phyloP scores from a whole-genome alignment of 2,888 invertebrate species.

The Cerastoderma edule region DNA sequence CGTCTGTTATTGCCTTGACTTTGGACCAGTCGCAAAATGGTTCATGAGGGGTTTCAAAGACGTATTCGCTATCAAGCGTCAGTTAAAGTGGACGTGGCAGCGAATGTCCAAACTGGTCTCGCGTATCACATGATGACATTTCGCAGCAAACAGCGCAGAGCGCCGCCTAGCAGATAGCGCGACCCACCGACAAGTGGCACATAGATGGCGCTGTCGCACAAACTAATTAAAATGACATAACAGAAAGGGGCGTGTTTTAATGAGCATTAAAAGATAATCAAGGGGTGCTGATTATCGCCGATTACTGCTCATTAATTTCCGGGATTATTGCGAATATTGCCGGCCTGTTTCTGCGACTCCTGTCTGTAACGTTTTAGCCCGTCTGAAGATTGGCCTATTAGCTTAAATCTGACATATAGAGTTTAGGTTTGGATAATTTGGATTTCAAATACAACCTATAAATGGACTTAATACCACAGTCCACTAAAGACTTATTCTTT shows the following conservation, averaged over 20 bases:
- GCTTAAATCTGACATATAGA: too few species aligned
- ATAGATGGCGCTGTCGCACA: slow-evolving; percentile 43
- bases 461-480: too few species aligned
- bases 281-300: slow-evolving; percentile 42
- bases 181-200: slow-evolving; percentile 45
- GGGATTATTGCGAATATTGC: slow-evolving; percentile 26
- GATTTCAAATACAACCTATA: too few species aligned
- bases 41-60: too few species aligned
- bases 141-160: slow-evolving; percentile 16
- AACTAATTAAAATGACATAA: slow-evolving; percentile 64
- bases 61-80: neutral
- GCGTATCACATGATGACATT: slow-evolving; percentile 24
- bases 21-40: too few species aligned
- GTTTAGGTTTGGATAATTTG: too few species aligned
- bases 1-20: too few species aligned
- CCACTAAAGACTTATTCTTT: too few species aligned
- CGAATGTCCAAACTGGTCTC: slow-evolving; percentile 17
- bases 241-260: slow-evolving; percentile 34
- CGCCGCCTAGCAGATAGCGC: slow-evolving; percentile 13
- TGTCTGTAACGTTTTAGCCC: too few species aligned
- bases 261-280: slow-evolving; percentile 57
- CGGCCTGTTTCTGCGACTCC: slow-evolving; percentile 13
- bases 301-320: slow-evolving; percentile 45
- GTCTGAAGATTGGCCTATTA: too few species aligned
- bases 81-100: neutral